Percentiles rank a stretch among this genome's conserved stretches.
phyloP scores from a whole-genome alignment of 2,797 vertebrate genomes.

The Platyrinchus mystaceus region DNA sequence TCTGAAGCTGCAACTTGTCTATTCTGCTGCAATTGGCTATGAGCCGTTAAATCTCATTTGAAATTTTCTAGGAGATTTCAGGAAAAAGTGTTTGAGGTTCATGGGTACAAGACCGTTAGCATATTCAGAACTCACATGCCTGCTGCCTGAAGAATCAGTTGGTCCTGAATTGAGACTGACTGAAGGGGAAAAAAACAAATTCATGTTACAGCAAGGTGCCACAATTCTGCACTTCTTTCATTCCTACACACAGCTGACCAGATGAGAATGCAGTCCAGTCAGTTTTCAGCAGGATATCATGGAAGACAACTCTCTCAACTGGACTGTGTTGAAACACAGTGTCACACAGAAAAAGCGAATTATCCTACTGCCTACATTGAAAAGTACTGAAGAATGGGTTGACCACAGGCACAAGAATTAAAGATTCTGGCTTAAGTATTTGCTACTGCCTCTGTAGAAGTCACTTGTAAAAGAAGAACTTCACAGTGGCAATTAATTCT shows the following conservation, averaged over 20 bases:
- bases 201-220: neutral
- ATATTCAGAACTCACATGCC: neutral
- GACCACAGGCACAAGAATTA: conserved; percentile 4
- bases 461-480: neutral
- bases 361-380: neutral
- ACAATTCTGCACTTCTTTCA: neutral
- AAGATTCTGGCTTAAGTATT: neutral
- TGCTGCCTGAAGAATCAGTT: neutral
- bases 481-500: neutral
- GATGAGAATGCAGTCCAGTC: neutral
- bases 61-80: neutral
- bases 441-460: neutral
- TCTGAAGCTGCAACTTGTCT: neutral
- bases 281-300: neutral
- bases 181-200: rapidly evolving
- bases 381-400: neutral
- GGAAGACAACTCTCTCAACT: neutral
- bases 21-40: neutral
- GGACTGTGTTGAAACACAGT: neutral
- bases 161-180: neutral
- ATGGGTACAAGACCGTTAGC: neutral
- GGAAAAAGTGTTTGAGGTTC: neutral
- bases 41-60: neutral
- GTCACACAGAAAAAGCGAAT: neutral
- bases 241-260: neutral